These are phyloP conservation scores for Drosophila lutescens DNA, from an alignment of 2,888 invertebrate species.

Conservation along the genomic window DNA sequence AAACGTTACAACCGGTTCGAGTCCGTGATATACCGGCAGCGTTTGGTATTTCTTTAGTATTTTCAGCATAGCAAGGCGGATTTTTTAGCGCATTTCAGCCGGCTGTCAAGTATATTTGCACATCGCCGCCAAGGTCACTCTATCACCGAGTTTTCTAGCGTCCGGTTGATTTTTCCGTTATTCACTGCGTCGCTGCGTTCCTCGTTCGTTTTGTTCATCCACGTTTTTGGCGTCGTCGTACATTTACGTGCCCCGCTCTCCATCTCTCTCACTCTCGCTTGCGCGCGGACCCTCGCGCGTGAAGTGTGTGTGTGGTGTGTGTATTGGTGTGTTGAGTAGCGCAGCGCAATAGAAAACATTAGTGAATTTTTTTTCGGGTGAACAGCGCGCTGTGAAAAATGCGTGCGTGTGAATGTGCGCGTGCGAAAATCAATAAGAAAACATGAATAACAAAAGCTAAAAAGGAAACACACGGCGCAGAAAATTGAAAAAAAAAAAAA, in stretches of 20 bases:
- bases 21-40: background rate
- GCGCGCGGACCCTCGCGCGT: slow-evolving; percentile 23
- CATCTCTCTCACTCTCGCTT: slow-evolving; percentile 10
- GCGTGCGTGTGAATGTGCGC: slow-evolving; percentile 29
- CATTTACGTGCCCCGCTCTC: slow-evolving; percentile 41
- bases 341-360: slow-evolving; percentile 67
- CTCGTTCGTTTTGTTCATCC: slow-evolving; percentile 21
- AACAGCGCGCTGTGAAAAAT: slow-evolving; percentile 14
- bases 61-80: background rate
- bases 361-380: slow-evolving; percentile 45
- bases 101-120: background rate
- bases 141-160: slow-evolving; percentile 4
- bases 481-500: slow-evolving; percentile 50
- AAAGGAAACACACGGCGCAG: slow-evolving; percentile 34
- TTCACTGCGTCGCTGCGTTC: slow-evolving; percentile 15
- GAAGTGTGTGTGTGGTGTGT: slow-evolving; percentile 6
- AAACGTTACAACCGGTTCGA: background rate
- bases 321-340: slow-evolving; percentile 34
- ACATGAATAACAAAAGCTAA: slow-evolving; percentile 19
- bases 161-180: slow-evolving; percentile 11
- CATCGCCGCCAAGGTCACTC: slow-evolving; percentile 2
- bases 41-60: background rate
- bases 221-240: slow-evolving; percentile 38
- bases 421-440: slow-evolving; percentile 73
- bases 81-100: background rate